A percentile compares a stretch with the other conserved stretches of the same genome.
Conservation (phyloP, 2,797 vertebrate species). For the Petrocephalus sullivani region DNA sequence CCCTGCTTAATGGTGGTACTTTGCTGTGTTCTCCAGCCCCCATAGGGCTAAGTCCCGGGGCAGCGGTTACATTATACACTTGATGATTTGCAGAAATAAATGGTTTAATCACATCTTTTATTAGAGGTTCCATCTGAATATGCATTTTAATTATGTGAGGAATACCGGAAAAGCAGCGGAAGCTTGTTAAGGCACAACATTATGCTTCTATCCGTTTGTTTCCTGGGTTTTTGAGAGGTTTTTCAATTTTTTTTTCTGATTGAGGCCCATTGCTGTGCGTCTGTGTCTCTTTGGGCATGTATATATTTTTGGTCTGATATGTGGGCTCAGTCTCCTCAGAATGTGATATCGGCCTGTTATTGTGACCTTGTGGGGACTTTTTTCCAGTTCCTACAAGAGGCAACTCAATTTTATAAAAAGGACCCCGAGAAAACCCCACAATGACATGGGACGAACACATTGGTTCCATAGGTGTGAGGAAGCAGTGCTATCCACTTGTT, state of each 20-base stretch:
- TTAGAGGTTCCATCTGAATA: not conserved
- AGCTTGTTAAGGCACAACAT: not conserved
- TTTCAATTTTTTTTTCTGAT: not conserved
- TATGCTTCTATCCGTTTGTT: not conserved
- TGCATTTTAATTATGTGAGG: not conserved
- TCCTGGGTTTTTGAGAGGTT: not conserved
- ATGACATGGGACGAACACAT: not conserved
- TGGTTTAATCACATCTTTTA: not conserved
- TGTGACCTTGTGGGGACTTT: not conserved
- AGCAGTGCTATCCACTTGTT: not conserved
- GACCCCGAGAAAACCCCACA: not conserved
- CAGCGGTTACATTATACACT: not conserved
- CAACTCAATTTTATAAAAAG: not conserved
- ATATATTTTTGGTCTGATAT: too few species aligned
- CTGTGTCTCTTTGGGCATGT: not conserved
- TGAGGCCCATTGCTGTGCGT: not conserved
- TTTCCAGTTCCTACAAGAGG: not conserved
- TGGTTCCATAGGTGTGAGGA: not conserved
- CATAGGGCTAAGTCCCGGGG: not conserved
- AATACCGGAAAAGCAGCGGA: not conserved
- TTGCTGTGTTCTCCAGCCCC: not conserved
- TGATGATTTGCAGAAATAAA: not conserved
- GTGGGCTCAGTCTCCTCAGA: not conserved
- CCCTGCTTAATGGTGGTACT: not conserved
- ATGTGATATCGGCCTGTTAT: not conserved